phyloP scores from a whole-genome alignment of 2,888 invertebrate genomes.

The Ditula angustiorana region DNA sequence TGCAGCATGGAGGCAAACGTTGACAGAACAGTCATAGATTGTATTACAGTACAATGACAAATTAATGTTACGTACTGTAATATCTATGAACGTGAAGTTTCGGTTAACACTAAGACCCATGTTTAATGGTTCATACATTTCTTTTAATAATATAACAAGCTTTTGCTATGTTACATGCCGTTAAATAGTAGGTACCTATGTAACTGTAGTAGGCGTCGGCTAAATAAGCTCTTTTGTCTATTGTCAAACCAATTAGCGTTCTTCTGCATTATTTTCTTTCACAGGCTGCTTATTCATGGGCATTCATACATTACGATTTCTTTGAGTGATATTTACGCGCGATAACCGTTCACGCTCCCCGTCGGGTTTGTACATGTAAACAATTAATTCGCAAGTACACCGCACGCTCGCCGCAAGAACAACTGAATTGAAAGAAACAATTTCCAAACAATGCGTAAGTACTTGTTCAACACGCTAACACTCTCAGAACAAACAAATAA shows the following conservation, averaged over 20 bases:
- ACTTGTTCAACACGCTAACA: constrained; percentile 29
- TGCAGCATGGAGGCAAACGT: constrained; percentile 4
- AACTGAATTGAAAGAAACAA: constrained; percentile 31
- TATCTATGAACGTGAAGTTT: no score
- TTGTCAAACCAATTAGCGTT: no score
- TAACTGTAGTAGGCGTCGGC: no score
- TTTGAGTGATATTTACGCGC: background rate
- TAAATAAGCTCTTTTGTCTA: no score
- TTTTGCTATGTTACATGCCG: no score
- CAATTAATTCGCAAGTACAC: background rate
- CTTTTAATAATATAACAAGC: no score
- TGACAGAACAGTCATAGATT: constrained; percentile 8
- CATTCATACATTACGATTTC: background rate
- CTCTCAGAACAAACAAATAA: constrained; percentile 37
- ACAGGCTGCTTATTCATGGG: background rate
- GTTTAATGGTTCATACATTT: no score
- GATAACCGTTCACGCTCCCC: background rate
- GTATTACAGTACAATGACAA: constrained; percentile 8
- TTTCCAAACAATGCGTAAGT: constrained; percentile 29
- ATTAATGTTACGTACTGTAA: background rate
- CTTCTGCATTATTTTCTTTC: background rate
- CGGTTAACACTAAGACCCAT: no score
- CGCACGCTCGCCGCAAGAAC: constrained; percentile 8
- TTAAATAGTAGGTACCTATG: background rate
- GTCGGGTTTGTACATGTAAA: background rate